Base-by-base conservation (phyloP, 2,797 vertebrate species). In the Silurus lanzhouensis region DNA sequence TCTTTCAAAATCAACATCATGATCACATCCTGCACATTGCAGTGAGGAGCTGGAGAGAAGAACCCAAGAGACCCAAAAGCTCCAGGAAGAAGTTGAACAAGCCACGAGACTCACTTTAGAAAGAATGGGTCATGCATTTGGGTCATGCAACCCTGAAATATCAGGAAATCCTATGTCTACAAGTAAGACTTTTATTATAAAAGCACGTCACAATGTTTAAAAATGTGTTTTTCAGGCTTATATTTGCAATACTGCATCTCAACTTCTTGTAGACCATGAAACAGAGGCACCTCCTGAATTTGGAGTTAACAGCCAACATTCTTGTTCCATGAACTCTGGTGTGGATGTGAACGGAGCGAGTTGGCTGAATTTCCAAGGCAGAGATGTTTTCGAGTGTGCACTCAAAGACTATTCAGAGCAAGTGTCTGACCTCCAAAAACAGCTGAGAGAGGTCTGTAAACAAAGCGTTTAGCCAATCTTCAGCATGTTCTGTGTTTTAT, bases 1-100 rank as follows among this genome's bases (percentile, higher is more conserved):
- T 38, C 38, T 38, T 38, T 38, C 38, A 38, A 38, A 38, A 38
- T 38, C 27, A 77, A 19, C 27, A 78, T 8, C 55, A 20, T 78
- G 55, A 38, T 78, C 19, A 6, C 27, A 22, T 77, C 19, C 31
- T 78, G 10, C 19, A 78, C 75, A 44, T 78, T 60, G 82, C 89
- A 96, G 96, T 83, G 89, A 95, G 85, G 92, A 95, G 83, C 92
- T 94, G 60, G 90, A 93, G 77, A 92, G 90, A 72, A 88, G 93
- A 89, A 93, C 92, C 22, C 91, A 88, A 85, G 93, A 96, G 89
- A 93, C 92, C 22, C 91, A 94, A 84, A 89, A 88, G 89, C 92
- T 96, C 55, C 93, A 94, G 82, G 91, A 94, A 87, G 94, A 95
- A 85, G 88, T 95, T 66, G 93, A 95, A 91, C 88, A 90, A 86